Evolutionary conservation across 2,888 invertebrate genomes (phyloP).

Genomic region (Diadegma fenestrale): DNA sequence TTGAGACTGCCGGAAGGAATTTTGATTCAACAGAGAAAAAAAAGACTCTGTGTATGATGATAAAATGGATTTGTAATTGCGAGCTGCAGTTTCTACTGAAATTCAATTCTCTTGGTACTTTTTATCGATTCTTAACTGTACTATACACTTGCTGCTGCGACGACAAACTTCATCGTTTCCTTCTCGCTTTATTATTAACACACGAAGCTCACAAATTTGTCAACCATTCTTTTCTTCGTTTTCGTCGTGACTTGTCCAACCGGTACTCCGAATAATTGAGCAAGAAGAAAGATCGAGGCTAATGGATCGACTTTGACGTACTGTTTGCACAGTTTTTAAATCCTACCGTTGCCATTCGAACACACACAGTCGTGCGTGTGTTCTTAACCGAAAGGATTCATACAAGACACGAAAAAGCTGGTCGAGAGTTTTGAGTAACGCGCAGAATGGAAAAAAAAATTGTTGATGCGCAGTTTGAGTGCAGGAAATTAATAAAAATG

Average conservation of each 20-base stretch:
- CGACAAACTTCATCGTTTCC: background rate
- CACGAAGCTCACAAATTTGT: constrained; percentile 6
- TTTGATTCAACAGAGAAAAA: constrained; percentile 20
- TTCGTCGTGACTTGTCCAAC: constrained; percentile 68
- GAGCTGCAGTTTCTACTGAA: background rate
- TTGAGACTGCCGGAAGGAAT: constrained; percentile 42
- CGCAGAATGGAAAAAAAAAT: background rate
- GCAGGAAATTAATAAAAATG: background rate
- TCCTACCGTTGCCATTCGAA: constrained; percentile 69
- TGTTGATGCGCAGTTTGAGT: background rate
- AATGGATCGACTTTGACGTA: constrained; percentile 75
- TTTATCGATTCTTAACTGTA: background rate
- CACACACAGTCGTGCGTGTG: constrained; percentile 57
- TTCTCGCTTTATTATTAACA: background rate
- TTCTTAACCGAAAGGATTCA: constrained; percentile 51
- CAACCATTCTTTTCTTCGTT: constrained; percentile 47
- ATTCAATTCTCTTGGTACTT: background rate
- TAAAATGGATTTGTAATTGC: constrained; percentile 25
- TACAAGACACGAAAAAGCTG: constrained; percentile 1
- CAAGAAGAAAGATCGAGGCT: constrained; percentile 71
- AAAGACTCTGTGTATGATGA: background rate
- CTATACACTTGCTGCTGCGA: background rate
- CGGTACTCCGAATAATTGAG: constrained; percentile 77
- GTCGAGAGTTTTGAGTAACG: background rate
- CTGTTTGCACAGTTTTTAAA: constrained; percentile 78